These are phyloP conservation scores for Pampus argenteus DNA, from an alignment of 2,797 vertebrate genomes.

Conservation along the genomic window DNA sequence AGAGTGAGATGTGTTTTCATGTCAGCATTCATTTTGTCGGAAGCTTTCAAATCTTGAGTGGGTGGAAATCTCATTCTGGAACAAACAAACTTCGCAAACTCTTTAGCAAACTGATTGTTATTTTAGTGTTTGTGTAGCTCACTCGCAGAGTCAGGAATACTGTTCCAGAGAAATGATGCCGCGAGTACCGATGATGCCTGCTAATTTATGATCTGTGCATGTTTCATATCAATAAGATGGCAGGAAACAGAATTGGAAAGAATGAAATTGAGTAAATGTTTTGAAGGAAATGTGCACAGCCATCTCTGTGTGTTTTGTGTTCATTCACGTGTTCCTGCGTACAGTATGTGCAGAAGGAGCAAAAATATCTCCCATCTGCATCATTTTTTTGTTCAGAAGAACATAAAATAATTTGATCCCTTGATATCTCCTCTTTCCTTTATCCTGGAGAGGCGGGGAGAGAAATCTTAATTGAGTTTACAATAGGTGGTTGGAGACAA, in stretches of 20 bases:
- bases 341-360: background rate
- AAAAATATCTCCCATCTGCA: slow-evolving; percentile 19
- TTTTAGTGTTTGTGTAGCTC: slow-evolving; percentile 27
- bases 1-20: slow-evolving; percentile 10
- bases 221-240: slow-evolving; percentile 25
- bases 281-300: slow-evolving; percentile 20
- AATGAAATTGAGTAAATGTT: slow-evolving; percentile 50
- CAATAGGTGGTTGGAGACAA: slow-evolving; percentile 51
- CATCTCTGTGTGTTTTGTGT: slow-evolving; percentile 28
- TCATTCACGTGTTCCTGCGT: slow-evolving; percentile 8
- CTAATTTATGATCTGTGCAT: slow-evolving; percentile 51
- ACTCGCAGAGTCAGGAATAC: slow-evolving; percentile 20
- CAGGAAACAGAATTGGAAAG: slow-evolving; percentile 53
- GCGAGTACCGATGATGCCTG: slow-evolving; percentile 43
- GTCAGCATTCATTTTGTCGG: slow-evolving; percentile 26
- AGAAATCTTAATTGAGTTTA: slow-evolving; percentile 47
- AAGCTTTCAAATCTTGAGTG: slow-evolving; percentile 14
- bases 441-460: slow-evolving; percentile 7
- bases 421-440: slow-evolving; percentile 8
- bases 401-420: background rate
- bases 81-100: slow-evolving; percentile 40
- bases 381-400: slow-evolving; percentile 2
- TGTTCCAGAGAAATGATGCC: slow-evolving; percentile 10
- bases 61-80: slow-evolving; percentile 36
- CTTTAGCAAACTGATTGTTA: slow-evolving; percentile 36